These are phyloP conservation scores for Ctenicera cuprea DNA, from an alignment of 2,888 invertebrate species.

Conservation along the genomic window DNA sequence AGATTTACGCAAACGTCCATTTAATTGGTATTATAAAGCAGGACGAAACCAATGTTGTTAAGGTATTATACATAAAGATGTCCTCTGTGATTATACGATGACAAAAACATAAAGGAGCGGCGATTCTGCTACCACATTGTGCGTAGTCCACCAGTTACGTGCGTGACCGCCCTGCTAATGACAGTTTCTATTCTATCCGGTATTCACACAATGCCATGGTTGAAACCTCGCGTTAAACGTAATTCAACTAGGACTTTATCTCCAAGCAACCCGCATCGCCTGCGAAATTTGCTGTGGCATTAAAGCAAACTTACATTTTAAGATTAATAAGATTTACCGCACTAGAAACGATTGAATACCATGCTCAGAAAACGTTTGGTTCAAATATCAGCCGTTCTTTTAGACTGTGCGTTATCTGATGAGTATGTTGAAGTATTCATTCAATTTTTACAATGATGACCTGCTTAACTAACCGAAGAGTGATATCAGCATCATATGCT, in stretches of 20 bases:
- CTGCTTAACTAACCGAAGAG: no score
- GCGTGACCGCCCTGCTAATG: constrained; percentile 60
- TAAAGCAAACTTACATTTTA: constrained; percentile 17
- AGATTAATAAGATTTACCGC: constrained; percentile 16
- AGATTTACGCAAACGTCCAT: constrained; percentile 1
- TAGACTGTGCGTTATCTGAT: no score
- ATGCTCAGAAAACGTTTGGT: background rate
- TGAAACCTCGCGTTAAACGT: constrained; percentile 57
- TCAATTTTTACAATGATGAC: no score
- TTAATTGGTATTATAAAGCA: constrained; percentile 23
- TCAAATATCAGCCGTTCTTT: background rate
- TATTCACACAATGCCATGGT: constrained; percentile 57
- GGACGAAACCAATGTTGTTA: constrained; percentile 17
- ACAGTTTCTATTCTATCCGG: constrained; percentile 52
- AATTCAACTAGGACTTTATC: constrained; percentile 45
- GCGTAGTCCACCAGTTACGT: constrained; percentile 56
- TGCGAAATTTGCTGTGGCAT: constrained; percentile 47
- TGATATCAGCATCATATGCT: no score
- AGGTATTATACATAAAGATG: constrained; percentile 33
- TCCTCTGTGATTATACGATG: constrained; percentile 48
- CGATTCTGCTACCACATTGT: constrained; percentile 45
- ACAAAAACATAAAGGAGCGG: constrained; percentile 56
- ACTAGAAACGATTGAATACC: constrained; percentile 8
- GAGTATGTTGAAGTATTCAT: no score
- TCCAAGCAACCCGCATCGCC: constrained; percentile 41